Percentiles rank a stretch among this genome's conserved stretches.
Conservation (phyloP, 2,113 vertebrate genomes). For the Aptenodytes forsteri region DNA sequence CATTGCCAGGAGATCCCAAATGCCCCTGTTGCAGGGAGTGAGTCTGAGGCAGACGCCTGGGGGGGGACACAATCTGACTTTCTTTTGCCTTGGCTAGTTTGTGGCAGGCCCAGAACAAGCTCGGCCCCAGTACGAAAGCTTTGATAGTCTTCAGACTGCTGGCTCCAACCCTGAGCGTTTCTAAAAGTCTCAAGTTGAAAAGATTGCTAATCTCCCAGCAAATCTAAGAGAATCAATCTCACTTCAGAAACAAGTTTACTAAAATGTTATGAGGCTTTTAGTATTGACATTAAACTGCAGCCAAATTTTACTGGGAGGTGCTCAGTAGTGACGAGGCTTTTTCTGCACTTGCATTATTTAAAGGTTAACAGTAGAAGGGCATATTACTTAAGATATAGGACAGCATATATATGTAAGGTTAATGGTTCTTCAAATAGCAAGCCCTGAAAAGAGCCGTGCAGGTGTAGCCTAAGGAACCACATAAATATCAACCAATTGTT, state of each 20-base stretch:
- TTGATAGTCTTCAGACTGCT: not conserved
- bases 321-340: not conserved
- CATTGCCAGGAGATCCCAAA: not conserved
- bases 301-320: not conserved
- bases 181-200: not conserved
- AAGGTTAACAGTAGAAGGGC: constrained; percentile 22
- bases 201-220: not conserved
- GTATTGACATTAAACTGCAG: not conserved
- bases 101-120: not conserved
- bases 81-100: not conserved
- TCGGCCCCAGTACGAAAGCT: rapidly evolving
- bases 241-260: not conserved
- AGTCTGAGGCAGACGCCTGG: not conserved
- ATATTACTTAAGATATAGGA: not conserved
- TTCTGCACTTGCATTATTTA: constrained; percentile 24
- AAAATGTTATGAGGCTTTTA: constrained; percentile 7
- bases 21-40: not conserved
- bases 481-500: constrained; percentile 55
- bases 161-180: not conserved
- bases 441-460: not conserved
- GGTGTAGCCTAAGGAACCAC: constrained; percentile 42
- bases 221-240: constrained; percentile 1
- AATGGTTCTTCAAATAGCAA: constrained; percentile 36
- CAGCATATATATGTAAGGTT: constrained; percentile 13
- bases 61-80: not conserved